These are phyloP conservation scores for Sabatieria punctata DNA, from an alignment of 2,888 invertebrate species.

Conservation along the genomic window DNA sequence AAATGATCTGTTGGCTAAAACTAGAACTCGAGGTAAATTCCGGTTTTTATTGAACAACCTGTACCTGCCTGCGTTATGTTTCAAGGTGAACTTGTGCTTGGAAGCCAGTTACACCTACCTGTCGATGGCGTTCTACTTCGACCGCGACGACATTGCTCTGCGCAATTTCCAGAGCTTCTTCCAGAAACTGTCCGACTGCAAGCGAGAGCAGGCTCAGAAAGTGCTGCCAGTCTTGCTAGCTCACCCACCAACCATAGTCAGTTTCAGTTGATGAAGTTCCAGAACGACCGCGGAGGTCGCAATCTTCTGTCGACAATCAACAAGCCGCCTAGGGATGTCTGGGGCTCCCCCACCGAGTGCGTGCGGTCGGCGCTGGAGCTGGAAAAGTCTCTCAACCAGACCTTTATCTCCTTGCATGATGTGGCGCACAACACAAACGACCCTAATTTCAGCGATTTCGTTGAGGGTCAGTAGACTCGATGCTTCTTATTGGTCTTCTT, in stretches of 20 bases:
- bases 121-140: constrained; percentile 56
- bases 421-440: constrained; percentile 44
- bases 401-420: not conserved
- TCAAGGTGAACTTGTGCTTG: constrained; percentile 54
- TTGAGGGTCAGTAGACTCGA: not conserved
- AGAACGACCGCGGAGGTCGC: constrained; percentile 55
- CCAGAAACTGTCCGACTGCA: not conserved
- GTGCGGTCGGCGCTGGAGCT: constrained; percentile 51
- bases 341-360: constrained; percentile 49
- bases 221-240: not conserved
- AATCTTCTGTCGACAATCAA: constrained; percentile 46
- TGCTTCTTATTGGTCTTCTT: not conserved
- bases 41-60: no score
- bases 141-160: constrained; percentile 58
- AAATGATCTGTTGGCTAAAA: no score
- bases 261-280: constrained; percentile 24
- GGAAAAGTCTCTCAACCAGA: constrained; percentile 52
- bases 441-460: constrained; percentile 37
- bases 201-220: not conserved
- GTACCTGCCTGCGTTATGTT: no score
- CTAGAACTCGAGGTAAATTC: no score
- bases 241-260: no score
- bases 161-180: constrained; percentile 9
- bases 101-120: constrained; percentile 52
- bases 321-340: constrained; percentile 45